Evolutionary conservation across 2,113 vertebrate genomes (phyloP).

Genomic region (Clarias batrachus): DNA sequence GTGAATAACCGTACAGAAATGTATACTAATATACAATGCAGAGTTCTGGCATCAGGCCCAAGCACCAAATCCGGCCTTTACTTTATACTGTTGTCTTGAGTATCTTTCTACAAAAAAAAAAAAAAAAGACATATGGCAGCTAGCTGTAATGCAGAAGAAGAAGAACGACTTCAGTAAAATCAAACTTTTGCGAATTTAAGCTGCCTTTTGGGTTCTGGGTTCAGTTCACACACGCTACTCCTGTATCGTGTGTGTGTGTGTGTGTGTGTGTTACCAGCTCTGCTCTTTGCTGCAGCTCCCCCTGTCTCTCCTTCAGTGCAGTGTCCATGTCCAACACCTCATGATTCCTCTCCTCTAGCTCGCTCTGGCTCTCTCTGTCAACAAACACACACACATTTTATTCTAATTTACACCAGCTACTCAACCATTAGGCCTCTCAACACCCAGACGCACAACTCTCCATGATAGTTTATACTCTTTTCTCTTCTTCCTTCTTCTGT

Average conservation of each 20-base stretch:
- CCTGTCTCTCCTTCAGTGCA: constrained; percentile 87
- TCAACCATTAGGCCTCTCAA: background rate
- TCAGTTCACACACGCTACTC: background rate
- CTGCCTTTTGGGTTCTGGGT: background rate
- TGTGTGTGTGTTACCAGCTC: constrained; percentile 76
- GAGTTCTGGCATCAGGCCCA: background rate
- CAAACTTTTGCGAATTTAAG: background rate
- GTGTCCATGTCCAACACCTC: constrained; percentile 87
- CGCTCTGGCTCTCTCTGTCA: constrained; percentile 81
- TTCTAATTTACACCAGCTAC: background rate
- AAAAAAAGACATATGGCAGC: no score
- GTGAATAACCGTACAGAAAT: background rate
- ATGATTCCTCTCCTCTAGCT: constrained; percentile 86
- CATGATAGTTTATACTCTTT: background rate
- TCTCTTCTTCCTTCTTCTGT: background rate
- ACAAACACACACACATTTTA: constrained; percentile 12
- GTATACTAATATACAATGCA: background rate
- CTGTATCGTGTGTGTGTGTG: constrained; percentile 3
- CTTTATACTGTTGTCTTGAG: background rate
- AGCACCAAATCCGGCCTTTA: background rate
- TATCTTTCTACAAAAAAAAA: background rate
- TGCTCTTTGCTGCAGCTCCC: constrained; percentile 91
- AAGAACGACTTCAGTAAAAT: background rate
- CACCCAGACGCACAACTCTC: background rate
- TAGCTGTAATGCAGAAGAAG: background rate